Evolutionary conservation across 1,140 invertebrate genomes (phyloP).

Genomic region (Orius insidiosus): DNA sequence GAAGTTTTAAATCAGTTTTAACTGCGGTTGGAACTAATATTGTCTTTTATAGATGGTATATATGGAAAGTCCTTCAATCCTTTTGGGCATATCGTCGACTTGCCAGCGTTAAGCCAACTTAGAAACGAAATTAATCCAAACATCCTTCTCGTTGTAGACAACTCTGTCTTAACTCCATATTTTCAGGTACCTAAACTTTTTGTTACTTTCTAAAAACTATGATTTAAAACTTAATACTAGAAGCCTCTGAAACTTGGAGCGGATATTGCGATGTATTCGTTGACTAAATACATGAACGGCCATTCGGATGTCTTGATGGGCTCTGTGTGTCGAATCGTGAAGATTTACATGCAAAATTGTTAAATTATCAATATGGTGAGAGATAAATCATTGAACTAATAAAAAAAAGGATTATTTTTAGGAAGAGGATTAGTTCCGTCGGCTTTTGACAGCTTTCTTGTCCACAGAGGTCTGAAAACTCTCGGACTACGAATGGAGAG

Average conservation of each 20-base stretch:
- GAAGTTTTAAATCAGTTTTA: too few species aligned
- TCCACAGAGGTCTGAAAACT: conserved; percentile 88
- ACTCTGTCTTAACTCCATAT: conserved; percentile 93
- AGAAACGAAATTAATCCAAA: conserved; percentile 38
- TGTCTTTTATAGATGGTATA: conserved; percentile 73
- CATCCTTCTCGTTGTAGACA: conserved; percentile 83
- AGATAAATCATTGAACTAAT: not conserved
- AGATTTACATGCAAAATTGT: conserved; percentile 49
- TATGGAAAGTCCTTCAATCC: conserved; percentile 98
- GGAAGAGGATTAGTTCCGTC: conserved; percentile 82
- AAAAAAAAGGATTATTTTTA: conserved; percentile 24
- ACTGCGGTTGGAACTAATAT: too few species aligned
- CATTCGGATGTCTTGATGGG: conserved; percentile 98
- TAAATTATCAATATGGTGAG: conserved; percentile 80
- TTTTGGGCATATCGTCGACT: conserved; percentile 77
- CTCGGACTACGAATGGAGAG: conserved; percentile 77
- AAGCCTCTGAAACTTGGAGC: too few species aligned
- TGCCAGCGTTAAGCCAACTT: conserved; percentile 50
- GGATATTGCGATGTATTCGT: too few species aligned
- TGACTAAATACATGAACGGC: conserved; percentile 98
- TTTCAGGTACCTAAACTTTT: conserved; percentile 65
- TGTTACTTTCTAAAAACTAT: too few species aligned
- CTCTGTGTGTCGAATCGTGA: conserved; percentile 58
- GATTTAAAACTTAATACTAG: too few species aligned
- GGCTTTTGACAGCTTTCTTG: conserved; percentile 87